Evolutionary conservation across 2,113 vertebrate species (phyloP).

Genomic region (Ptyas mucosa): DNA sequence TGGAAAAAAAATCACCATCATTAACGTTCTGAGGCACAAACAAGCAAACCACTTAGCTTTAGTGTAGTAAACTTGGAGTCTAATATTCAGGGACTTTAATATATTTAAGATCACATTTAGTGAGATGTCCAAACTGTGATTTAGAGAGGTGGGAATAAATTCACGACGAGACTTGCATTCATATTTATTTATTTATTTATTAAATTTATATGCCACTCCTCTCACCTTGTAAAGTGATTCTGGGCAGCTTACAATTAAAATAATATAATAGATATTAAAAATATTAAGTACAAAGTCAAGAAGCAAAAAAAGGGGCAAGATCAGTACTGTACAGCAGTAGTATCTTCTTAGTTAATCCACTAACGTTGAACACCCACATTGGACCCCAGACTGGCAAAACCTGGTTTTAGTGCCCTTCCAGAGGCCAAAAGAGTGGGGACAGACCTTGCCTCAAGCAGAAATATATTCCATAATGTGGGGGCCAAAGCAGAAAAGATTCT

Average conservation of each 20-base stretch:
- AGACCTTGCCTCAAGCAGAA: neutral
- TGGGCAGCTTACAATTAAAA: neutral
- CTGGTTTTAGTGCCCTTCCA: neutral
- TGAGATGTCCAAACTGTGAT: neutral
- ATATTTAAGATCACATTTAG: neutral
- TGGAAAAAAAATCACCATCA: neutral
- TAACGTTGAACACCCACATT: neutral
- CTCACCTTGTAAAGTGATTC: neutral
- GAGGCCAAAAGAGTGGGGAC: neutral
- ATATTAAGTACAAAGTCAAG: neutral
- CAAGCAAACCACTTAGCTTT: neutral
- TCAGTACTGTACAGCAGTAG: neutral
- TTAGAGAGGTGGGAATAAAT: neutral
- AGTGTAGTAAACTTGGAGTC: neutral
- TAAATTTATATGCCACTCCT: neutral
- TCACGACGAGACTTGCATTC: neutral
- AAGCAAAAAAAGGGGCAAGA: neutral
- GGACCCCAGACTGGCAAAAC: neutral
- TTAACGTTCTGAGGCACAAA: neutral
- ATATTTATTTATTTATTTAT: neutral
- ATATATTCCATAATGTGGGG: too few relatives aligned
- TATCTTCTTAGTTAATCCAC: neutral
- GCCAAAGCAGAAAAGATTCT: neutral
- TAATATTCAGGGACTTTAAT: neutral
- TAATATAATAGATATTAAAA: neutral